Evolutionary conservation across 2,888 invertebrate genomes (phyloP).

Genomic region (Hydraecia micacea): DNA sequence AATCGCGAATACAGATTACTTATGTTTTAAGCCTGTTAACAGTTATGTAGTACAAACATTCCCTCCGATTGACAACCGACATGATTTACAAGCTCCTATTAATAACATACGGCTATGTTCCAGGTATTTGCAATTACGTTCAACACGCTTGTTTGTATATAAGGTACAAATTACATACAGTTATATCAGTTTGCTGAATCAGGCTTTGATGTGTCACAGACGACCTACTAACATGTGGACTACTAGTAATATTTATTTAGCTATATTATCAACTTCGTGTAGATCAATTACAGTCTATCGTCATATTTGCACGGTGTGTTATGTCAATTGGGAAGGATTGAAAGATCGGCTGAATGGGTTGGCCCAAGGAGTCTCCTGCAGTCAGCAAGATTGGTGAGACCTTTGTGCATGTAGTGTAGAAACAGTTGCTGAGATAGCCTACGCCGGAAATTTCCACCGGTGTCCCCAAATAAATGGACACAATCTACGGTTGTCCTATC

Average conservation of each 20-base stretch:
- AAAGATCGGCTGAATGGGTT: neutral
- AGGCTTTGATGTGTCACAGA: conserved; percentile 8
- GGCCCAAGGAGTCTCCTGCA: neutral
- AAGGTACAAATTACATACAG: neutral
- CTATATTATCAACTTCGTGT: neutral
- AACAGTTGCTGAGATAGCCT: neutral
- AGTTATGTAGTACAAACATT: neutral
- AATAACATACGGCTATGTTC: conserved; percentile 11
- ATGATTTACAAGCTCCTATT: conserved; percentile 13
- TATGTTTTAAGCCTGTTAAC: neutral
- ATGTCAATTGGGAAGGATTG: neutral
- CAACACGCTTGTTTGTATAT: conserved; percentile 23
- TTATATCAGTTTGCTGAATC: conserved; percentile 1
- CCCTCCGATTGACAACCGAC: conserved; percentile 13
- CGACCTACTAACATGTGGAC: neutral
- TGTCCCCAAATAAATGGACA: neutral
- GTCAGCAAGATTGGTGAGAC: neutral
- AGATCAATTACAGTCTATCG: neutral
- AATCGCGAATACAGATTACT: too few species aligned
- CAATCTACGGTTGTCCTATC: neutral
- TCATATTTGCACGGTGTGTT: neutral
- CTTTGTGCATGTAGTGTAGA: neutral
- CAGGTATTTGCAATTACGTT: conserved; percentile 35
- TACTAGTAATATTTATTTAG: neutral
- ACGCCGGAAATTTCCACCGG: neutral